Base-by-base conservation (phyloP, 2,888 invertebrate genomes). In the Microlaimidae sp. region DNA sequence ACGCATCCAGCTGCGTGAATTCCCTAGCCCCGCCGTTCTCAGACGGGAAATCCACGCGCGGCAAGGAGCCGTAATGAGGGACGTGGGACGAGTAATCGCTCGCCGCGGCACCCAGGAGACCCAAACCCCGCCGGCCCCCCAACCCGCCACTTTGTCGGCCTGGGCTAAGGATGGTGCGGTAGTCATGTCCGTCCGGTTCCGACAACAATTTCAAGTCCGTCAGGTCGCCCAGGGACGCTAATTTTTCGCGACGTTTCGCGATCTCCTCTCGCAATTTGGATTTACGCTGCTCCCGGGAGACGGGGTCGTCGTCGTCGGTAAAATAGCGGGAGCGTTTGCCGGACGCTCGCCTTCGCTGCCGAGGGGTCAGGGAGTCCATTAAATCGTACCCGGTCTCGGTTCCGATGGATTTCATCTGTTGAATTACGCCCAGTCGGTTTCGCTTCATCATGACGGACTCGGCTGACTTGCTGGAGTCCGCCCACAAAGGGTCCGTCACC, bases 181-280 rank as follows among this genome's bases (percentile, higher is more conserved):
- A 32, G n/a, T n/a, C n/a, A n/a, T n/a, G 38, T n/a, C 10, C 38
- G 23, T 10, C 7, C 21, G 50, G 49, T 41, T 52, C 51, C 32
- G 49, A 53, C 2, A 56, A 55, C n/a, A 50, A 49, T 25, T 53
- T 50, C 3, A 56, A 43, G 4, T 57, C 48, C 3, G 60, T 56
- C 25, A 64, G 55, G 48, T 64, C 64, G 45, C 59, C 58, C 53
- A 60, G 58, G 2, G 61, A 60, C 47, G 63, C 78, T 55, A 80
- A 74, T 61, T 78, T 77, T 60, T 75, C 75, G 45, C 78, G 73
- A n/a, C 80, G 69, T 51, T 77, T 70, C 13, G 78, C 78, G 56
- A 80, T 78, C 65, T 80, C 80, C 43, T 76, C 76, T 60, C 62
- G 55, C 48, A 80, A 74, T 59, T 77, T 73, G 40, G 75, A 72